Evolutionary conservation across 2,888 invertebrate genomes (phyloP), one percentile per base, ranked within the genome.

Genomic region (Agelastica alni): DNA sequence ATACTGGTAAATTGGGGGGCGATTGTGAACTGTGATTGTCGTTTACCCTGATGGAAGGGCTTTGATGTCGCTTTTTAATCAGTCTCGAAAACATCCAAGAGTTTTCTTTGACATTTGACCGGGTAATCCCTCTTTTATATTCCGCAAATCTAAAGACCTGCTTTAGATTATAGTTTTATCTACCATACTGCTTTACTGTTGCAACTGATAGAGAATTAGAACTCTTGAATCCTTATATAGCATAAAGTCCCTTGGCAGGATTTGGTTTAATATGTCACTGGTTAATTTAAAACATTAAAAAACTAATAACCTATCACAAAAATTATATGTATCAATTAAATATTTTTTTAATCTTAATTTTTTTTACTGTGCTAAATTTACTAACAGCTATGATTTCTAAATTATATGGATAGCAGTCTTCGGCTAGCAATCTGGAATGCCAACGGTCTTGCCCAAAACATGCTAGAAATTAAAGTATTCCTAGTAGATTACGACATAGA

Each of bases 11-110:
- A 76, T 75, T 75, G 75, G 75, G 75, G 75, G 69, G 70, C 74
- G 75, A 75, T 76, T 76, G 75, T 76, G 72, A 74, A 64, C 66
- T 66, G 72, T 74, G 76, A 76, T 76, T 76, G 76, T 76, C 76
- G 75, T 75, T 75, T 73, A 74, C 73, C 71, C 74, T 66, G 47
- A 65, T 65, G 62, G 66, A 60, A 65, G 60, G 70, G 64, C 66
- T 75, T 75, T 76, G 75, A 76, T 73, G 75, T 75, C 73, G 73
- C 74, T 75, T 76, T 76, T 76, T 76, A 76, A 76, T 76, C 75
- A 75, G 74, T 70, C 73, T 68, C 70, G 70, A 72, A 75, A 60
- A 67, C 69, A 73, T 71, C 66, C 72, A 66, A 71, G 68, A 70
- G 70, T 72, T 75, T 37, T 72, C 76, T 76, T 76, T 76, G 75